These are phyloP conservation scores for Thysanoteuthis rhombus DNA, from an alignment of 2,888 invertebrate species.

Conservation along the genomic window DNA sequence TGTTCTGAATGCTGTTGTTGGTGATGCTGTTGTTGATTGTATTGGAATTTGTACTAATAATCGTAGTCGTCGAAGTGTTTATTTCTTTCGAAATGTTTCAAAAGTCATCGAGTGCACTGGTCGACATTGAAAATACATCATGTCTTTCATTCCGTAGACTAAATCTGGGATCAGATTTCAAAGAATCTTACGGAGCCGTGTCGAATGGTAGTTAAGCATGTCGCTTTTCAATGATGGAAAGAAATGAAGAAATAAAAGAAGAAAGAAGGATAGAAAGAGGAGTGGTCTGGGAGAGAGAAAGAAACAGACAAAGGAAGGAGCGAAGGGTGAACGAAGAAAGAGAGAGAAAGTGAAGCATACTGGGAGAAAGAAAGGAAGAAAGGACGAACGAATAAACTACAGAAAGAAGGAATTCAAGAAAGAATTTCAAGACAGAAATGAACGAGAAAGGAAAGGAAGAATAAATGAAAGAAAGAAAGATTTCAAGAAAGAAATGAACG, in stretches of 20 bases:
- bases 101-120: background rate
- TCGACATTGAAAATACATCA: background rate
- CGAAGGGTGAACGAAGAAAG: background rate
- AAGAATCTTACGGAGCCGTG: background rate
- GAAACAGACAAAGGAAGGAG: background rate
- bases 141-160: background rate
- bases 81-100: background rate
- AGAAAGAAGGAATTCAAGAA: background rate
- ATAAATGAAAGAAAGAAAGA: background rate
- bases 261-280: background rate
- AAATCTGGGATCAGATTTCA: background rate
- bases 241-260: background rate
- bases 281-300: background rate
- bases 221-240: background rate
- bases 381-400: background rate
- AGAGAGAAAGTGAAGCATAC: background rate
- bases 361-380: background rate
- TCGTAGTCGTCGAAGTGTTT: background rate
- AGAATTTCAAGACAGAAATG: background rate
- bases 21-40: background rate
- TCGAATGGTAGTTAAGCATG: background rate
- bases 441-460: background rate
- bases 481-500: too few relatives aligned
- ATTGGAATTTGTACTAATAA: background rate
- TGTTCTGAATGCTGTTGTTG: background rate